A percentile compares a stretch with the other conserved stretches of the same genome.
Evolutionary conservation across 2,888 invertebrate genomes (phyloP).

Genomic region (Leucozona laternaria): DNA sequence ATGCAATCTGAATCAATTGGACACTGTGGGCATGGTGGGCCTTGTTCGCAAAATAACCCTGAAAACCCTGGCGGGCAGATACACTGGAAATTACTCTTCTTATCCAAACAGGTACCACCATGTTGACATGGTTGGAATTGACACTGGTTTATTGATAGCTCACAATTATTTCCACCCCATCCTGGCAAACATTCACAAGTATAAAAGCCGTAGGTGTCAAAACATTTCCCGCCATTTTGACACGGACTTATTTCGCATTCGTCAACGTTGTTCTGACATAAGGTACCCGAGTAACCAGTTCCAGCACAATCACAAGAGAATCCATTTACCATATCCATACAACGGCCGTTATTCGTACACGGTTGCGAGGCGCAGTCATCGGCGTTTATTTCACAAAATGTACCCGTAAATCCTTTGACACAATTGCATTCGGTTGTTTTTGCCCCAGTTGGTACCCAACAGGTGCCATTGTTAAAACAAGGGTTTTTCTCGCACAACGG

Average conservation of each 20-base stretch:
- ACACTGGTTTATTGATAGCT: constrained; percentile 86
- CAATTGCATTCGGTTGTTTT: constrained; percentile 86
- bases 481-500: constrained; percentile 90
- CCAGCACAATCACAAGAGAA: constrained; percentile 91
- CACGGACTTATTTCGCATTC: constrained; percentile 91
- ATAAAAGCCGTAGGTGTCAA: constrained; percentile 92
- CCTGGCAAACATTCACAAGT: constrained; percentile 90
- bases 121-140: constrained; percentile 89
- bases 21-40: constrained; percentile 84
- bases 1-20: constrained; percentile 88
- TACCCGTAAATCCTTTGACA: constrained; percentile 84
- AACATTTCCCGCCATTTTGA: constrained; percentile 90
- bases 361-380: constrained; percentile 90
- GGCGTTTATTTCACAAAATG: constrained; percentile 86
- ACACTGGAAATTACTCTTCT: constrained; percentile 87
- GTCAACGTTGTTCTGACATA: constrained; percentile 91
- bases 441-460: constrained; percentile 86
- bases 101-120: constrained; percentile 88
- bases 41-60: constrained; percentile 82
- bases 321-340: constrained; percentile 89
- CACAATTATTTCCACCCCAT: constrained; percentile 92
- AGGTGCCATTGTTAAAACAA: constrained; percentile 92
- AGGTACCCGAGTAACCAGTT: constrained; percentile 90
- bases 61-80: constrained; percentile 87
- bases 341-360: constrained; percentile 89